Base-by-base conservation (phyloP, 2,888 invertebrate species). In the Boloria selene region DNA sequence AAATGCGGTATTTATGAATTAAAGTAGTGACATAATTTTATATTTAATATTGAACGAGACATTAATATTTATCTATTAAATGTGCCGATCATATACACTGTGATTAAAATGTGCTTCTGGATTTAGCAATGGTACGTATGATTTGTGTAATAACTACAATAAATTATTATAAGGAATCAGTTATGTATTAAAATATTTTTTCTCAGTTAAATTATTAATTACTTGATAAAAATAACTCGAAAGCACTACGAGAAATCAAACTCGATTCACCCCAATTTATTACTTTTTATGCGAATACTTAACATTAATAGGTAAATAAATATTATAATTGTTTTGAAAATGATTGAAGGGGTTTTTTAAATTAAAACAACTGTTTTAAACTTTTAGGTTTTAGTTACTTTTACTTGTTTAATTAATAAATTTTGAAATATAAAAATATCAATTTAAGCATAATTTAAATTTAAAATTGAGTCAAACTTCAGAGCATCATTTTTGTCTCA, bases 1-100 rank as follows among this genome's bases (percentile, higher is more conserved):
- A 49, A 7, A 17, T 16, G 3, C 42, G 14, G 10, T 51, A 47
- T 50, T 56, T 63, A 56, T 63, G 56, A 63, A 56, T 63, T n/a
- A 63, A 63, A 63, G 22, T 17, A 51, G 51, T 63, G 49, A 49
- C 50, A 42, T 26, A 26, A 56, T 22, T 31, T 38, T 14, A 16
- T 56, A 16, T 56, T 50, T 26, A 31, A 17, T 56, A 26, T 22
- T 42, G n/a, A 22, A 51, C 44, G 13, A 26, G 22, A 17, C 13
- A 2, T 26, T 18, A 16, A 17, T 26, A 51, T 63, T 63, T 50
- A 50, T 26, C 44, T 45, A 50, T 26, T 50, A n/a, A 16, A 14
- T 42, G 56, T 26, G 26, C 42, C 22, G 14, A 16, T 16, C n/a
- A 6, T 51, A 51, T 17, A 51, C 16, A 56, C 50, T 16, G n/a